phyloP scores from a whole-genome alignment of 2,888 invertebrate genomes.

The Aplocera efformata region DNA sequence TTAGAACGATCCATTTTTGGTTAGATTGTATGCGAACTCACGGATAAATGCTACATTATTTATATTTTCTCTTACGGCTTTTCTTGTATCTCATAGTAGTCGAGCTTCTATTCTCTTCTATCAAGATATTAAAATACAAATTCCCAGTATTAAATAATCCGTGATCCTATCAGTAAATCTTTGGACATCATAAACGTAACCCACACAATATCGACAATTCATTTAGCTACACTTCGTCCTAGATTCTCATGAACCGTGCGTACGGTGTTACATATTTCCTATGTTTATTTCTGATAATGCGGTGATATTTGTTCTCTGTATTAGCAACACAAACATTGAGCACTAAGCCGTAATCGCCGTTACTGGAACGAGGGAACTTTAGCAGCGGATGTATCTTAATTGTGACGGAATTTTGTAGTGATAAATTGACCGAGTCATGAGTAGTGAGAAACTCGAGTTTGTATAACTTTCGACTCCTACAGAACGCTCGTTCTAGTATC shows the following conservation, averaged over 20 bases:
- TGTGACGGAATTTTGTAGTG: conserved; percentile 21
- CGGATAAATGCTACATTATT: too few species aligned
- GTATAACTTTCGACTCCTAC: conserved; percentile 27
- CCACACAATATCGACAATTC: conserved; percentile 21
- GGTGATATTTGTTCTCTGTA: conserved; percentile 35
- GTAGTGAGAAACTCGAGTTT: conserved; percentile 18
- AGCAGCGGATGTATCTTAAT: conserved; percentile 22
- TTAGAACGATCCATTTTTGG: too few species aligned
- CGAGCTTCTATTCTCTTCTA: too few species aligned
- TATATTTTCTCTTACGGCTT: too few species aligned
- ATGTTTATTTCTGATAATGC: conserved; percentile 41
- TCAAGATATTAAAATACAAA: too few species aligned
- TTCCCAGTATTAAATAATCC: too few species aligned
- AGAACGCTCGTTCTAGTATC: conserved; percentile 41
- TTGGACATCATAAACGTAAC: conserved; percentile 10
- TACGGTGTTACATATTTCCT: conserved; percentile 30
- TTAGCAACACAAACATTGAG: conserved; percentile 29
- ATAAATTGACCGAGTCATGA: conserved; percentile 12
- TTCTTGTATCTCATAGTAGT: too few species aligned
- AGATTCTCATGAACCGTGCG: conserved; percentile 40
- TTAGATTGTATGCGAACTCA: too few species aligned
- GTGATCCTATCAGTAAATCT: too few species aligned
- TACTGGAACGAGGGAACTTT: neutral
- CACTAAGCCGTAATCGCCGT: conserved; percentile 7
- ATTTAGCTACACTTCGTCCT: conserved; percentile 39